phyloP scores from a whole-genome alignment of 2,888 invertebrate species.

The Stenoptilia bipunctidactyla region DNA sequence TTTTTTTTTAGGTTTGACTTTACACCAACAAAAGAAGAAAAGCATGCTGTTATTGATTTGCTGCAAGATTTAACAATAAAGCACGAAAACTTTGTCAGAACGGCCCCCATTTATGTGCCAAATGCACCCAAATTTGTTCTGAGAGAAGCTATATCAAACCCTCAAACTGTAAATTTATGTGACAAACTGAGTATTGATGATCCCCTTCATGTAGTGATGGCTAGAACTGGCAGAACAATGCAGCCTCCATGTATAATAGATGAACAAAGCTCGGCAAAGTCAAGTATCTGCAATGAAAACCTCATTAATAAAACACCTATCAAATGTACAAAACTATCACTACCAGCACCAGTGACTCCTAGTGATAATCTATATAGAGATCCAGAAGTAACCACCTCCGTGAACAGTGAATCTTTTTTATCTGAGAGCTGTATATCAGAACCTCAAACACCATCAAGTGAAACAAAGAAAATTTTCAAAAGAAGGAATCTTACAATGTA shows the following conservation, averaged over 20 bases:
- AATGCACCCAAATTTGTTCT: constrained; percentile 41
- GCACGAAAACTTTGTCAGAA: constrained; percentile 83
- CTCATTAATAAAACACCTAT: constrained; percentile 26
- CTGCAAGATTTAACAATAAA: constrained; percentile 76
- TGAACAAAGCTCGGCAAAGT: constrained; percentile 6
- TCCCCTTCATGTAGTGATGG: constrained; percentile 77
- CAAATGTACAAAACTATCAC: constrained; percentile 37
- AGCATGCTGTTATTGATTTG: constrained; percentile 71
- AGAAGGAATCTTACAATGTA: constrained; percentile 57
- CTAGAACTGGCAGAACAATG: constrained; percentile 42
- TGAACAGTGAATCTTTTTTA: constrained; percentile 20
- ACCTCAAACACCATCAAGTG: constrained; percentile 24
- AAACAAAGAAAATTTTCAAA: constrained; percentile 47
- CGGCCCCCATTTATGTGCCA: constrained; percentile 75
- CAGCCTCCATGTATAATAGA: constrained; percentile 4
- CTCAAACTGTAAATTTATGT: constrained; percentile 79
- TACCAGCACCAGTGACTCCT: constrained; percentile 53
- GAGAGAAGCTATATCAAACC: constrained; percentile 71
- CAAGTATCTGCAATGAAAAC: neutral
- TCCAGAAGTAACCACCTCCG: constrained; percentile 21
- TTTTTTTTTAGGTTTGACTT: constrained; percentile 74
- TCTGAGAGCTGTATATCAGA: constrained; percentile 25
- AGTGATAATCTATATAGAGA: constrained; percentile 21
- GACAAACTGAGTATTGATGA: constrained; percentile 82
- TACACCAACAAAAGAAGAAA: constrained; percentile 81